Conservation (phyloP, 2,113 vertebrate genomes). For the Tympanuchus pallidicinctus region DNA sequence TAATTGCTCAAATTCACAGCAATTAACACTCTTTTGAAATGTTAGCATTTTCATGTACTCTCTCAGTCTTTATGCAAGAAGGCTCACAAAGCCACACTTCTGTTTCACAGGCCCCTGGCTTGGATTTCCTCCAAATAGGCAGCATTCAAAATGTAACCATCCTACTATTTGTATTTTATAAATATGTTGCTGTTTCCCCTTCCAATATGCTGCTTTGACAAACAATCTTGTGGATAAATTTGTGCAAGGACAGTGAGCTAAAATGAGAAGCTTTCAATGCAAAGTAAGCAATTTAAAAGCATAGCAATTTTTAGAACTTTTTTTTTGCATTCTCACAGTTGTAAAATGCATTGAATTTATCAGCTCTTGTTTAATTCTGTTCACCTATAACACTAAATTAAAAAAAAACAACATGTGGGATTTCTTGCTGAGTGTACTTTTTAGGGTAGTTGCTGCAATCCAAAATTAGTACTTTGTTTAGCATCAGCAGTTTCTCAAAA, state of each 20-base stretch:
- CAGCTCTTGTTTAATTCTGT: background rate
- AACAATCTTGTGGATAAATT: background rate
- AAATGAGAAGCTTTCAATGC: background rate
- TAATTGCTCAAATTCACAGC: background rate
- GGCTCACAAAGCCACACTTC: background rate
- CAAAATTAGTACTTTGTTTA: conserved; percentile 38
- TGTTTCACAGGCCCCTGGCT: background rate
- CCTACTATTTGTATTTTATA: background rate
- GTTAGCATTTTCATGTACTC: background rate
- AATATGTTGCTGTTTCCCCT: background rate
- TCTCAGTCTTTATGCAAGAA: background rate
- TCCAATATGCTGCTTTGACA: background rate
- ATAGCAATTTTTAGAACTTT: background rate
- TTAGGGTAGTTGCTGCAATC: conserved; percentile 14
- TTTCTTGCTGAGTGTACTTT: conserved; percentile 54
- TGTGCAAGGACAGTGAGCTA: background rate
- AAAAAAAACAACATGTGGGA: background rate
- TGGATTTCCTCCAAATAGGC: background rate
- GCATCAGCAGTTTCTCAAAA: conserved; percentile 63
- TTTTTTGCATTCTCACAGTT: background rate
- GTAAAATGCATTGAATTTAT: background rate
- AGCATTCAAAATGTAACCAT: background rate
- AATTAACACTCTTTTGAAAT: background rate
- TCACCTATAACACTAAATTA: conserved; percentile 38
- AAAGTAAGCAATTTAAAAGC: background rate